A percentile compares a stretch with the other conserved stretches of the same genome.
Evolutionary conservation across 2,797 vertebrate species (phyloP).

Genomic region (Eidolon dupreanum): DNA sequence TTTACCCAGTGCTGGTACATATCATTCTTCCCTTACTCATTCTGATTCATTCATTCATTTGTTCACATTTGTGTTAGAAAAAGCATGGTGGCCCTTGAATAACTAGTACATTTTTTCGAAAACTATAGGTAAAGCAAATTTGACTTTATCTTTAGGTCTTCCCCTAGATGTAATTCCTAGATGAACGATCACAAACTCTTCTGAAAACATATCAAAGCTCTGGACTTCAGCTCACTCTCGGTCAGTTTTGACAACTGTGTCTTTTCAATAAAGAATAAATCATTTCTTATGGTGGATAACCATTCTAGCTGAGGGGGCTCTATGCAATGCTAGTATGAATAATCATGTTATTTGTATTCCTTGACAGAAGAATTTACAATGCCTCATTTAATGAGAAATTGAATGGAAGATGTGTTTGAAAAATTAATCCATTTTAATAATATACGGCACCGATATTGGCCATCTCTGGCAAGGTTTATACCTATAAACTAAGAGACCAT

Average conservation of each 20-base stretch:
- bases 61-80: neutral
- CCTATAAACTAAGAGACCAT: constrained; percentile 71
- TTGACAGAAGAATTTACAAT: constrained; percentile 71
- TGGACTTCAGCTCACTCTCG: neutral
- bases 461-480: constrained; percentile 67
- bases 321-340: constrained; percentile 52
- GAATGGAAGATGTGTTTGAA: constrained; percentile 74
- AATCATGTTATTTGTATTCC: constrained; percentile 75
- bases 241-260: constrained; percentile 45
- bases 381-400: constrained; percentile 69
- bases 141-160: neutral
- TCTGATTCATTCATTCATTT: neutral
- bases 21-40: neutral
- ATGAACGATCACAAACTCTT: neutral
- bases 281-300: constrained; percentile 60
- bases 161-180: neutral
- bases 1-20: neutral
- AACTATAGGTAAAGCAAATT: neutral
- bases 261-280: constrained; percentile 59
- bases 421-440: constrained; percentile 78
- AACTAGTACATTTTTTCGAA: neutral
- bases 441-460: constrained; percentile 34
- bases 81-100: neutral
- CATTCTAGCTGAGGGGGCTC: neutral
- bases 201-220: neutral